Conservation (phyloP, 2,888 invertebrate species). For the Brachypterus glaber region DNA sequence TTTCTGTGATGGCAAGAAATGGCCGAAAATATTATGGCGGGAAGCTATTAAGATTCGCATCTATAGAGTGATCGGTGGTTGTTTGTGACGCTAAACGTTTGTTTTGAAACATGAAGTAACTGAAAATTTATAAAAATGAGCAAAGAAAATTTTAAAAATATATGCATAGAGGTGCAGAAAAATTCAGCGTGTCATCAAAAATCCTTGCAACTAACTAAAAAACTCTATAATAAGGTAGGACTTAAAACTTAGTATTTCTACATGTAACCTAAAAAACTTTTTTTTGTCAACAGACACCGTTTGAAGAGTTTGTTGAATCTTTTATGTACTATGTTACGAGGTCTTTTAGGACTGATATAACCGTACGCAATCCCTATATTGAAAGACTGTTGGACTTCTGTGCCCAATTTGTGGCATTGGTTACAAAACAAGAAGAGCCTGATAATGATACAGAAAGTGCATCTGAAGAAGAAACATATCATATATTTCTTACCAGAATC, state of each 20-base stretch:
- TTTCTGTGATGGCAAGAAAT: too few species aligned
- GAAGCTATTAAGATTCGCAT: too few species aligned
- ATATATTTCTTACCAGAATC: constrained; percentile 19
- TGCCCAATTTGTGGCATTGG: constrained; percentile 21
- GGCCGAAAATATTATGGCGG: too few species aligned
- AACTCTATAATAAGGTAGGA: constrained; percentile 21
- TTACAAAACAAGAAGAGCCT: constrained; percentile 16
- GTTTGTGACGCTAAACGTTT: too few species aligned
- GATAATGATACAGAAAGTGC: constrained; percentile 9
- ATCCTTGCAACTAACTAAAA: constrained; percentile 20
- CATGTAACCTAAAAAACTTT: constrained; percentile 5
- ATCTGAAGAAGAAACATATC: constrained; percentile 8
- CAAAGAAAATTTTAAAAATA: constrained; percentile 13
- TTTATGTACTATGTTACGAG: constrained; percentile 15
- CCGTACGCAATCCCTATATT: constrained; percentile 16
- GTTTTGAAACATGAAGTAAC: too few species aligned
- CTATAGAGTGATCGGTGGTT: too few species aligned
- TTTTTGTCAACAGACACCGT: constrained; percentile 15
- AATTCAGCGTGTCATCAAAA: constrained; percentile 22
- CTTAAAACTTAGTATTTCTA: constrained; percentile 5
- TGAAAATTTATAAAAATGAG: too few species aligned
- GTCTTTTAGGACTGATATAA: constrained; percentile 16
- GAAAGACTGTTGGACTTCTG: constrained; percentile 23
- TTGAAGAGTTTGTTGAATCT: constrained; percentile 17
- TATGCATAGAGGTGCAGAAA: constrained; percentile 21